Evolutionary conservation across 2,797 vertebrate genomes (phyloP).

Genomic region (Pangasius larnaudii): DNA sequence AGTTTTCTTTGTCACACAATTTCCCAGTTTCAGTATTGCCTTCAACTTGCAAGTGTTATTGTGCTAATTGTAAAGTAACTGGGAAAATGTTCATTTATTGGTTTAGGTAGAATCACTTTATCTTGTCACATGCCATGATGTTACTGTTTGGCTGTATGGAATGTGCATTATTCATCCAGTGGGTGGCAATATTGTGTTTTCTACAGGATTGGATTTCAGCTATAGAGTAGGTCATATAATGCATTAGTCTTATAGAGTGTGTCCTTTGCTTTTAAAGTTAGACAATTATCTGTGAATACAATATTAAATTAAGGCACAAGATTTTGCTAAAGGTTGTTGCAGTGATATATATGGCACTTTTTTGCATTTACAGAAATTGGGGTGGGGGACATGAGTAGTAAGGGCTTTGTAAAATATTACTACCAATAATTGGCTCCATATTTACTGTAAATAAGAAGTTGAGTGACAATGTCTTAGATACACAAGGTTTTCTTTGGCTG

Average conservation of each 20-base stretch:
- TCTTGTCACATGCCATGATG: conserved; percentile 37
- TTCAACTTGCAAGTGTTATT: conserved; percentile 37
- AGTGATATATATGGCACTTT: conserved; percentile 15
- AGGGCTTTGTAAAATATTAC: conserved; percentile 56
- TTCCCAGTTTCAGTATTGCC: conserved; percentile 25
- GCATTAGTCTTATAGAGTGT: conserved; percentile 17
- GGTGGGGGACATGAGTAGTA: conserved; percentile 23
- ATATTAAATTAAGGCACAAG: conserved; percentile 14
- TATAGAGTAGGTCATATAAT: conserved; percentile 38
- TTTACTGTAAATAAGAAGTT: conserved; percentile 46
- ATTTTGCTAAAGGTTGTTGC: conserved; percentile 22
- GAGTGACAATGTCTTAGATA: neutral
- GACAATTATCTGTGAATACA: conserved; percentile 12
- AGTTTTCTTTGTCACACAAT: conserved; percentile 8
- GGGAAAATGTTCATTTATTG: neutral
- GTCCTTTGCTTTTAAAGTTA: conserved; percentile 25
- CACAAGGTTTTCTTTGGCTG: conserved; percentile 9
- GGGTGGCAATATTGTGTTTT: conserved; percentile 58
- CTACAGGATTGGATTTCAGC: conserved; percentile 30
- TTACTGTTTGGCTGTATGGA: conserved; percentile 39
- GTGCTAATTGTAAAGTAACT: conserved; percentile 25
- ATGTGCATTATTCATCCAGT: conserved; percentile 49
- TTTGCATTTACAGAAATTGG: conserved; percentile 31
- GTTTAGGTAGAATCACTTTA: conserved; percentile 40
- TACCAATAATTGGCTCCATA: conserved; percentile 29